phyloP scores from a whole-genome alignment of 2,888 invertebrate genomes.

The Steromphala cineraria region DNA sequence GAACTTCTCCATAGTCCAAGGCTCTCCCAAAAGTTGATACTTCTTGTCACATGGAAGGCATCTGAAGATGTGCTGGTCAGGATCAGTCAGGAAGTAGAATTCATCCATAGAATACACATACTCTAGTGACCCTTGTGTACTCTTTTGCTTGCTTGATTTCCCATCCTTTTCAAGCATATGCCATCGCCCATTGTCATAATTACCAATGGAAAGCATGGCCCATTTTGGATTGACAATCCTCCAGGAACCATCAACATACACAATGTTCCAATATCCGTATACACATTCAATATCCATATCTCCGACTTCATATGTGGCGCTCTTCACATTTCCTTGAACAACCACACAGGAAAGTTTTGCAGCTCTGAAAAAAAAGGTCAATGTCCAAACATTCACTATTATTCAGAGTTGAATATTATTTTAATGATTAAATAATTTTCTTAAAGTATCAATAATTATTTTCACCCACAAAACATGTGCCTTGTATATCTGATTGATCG shows the following conservation, averaged over 20 bases:
- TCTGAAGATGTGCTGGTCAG: constrained; percentile 56
- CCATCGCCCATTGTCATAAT: constrained; percentile 38
- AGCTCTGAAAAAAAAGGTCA: constrained; percentile 42
- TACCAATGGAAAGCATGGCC: constrained; percentile 53
- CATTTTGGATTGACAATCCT: constrained; percentile 64
- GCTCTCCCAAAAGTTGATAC: constrained; percentile 61
- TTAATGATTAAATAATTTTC: no score
- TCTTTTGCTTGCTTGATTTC: constrained; percentile 22
- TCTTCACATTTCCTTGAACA: constrained; percentile 60
- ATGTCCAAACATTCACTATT: neutral
- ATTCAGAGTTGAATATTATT: no score
- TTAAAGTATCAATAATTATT: no score
- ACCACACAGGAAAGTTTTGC: constrained; percentile 61
- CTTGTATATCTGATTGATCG: no score
- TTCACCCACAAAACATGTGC: no score
- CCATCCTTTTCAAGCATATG: constrained; percentile 40
- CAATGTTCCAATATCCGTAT: constrained; percentile 63
- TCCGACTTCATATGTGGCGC: constrained; percentile 59
- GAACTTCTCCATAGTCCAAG: constrained; percentile 46
- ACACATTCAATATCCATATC: constrained; percentile 47
- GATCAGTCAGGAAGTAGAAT: constrained; percentile 67
- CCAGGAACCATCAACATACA: constrained; percentile 62
- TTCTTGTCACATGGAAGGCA: constrained; percentile 55
- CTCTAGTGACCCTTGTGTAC: constrained; percentile 2
- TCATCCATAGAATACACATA: constrained; percentile 43